Base-by-base conservation (phyloP, 2,888 invertebrate genomes). In the Eupeodes latifasciatus region DNA sequence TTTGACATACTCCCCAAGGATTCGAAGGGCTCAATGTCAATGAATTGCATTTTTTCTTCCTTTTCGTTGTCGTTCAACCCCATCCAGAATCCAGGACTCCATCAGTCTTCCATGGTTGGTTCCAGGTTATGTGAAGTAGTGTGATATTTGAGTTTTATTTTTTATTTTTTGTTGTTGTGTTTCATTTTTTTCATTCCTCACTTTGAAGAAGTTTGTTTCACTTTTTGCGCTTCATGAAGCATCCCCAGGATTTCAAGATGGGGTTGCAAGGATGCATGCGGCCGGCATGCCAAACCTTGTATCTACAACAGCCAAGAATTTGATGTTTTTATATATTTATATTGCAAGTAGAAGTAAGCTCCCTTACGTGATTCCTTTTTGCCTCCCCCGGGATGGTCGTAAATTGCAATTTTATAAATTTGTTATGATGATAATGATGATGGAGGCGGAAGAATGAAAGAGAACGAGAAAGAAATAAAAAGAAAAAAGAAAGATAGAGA, bases 381-480 rank as follows among this genome's bases (percentile, higher is more conserved):
- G 77, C 76, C 83, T 81, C 62, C 61, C 61, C 69, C 74, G 74
- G 77, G 81, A 74, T 69, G 64, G 84, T 75, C 84, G 78, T 88
- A 88, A 84, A 84, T 84, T 88, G 88, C 88, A 88, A 85, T 85
- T 84, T 88, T 85, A 88, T 88, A 88, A 88, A 88, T 88, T 88
- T 88, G 88, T 88, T 81, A 88, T 88, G 88, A 88, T 75, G 81
- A 61, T 40, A 40, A 40, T 57, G 84, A 80, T 74, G 67, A 69
- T 53, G 55, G 75, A 57, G 69, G 61, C 67, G 84, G 59, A 57
- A 74, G 67, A 19, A 9, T 47, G 36, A 67, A 36, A 11, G 40
- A 4, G 72, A 69, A 47, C 34, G 7, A 67, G 61, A 14, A 12
- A 51, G 4, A 34, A n/a, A 59, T 34, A 55, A 47, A 27, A 27